phyloP scores from a whole-genome alignment of 2,797 vertebrate genomes.

The Rallus crepitans region DNA sequence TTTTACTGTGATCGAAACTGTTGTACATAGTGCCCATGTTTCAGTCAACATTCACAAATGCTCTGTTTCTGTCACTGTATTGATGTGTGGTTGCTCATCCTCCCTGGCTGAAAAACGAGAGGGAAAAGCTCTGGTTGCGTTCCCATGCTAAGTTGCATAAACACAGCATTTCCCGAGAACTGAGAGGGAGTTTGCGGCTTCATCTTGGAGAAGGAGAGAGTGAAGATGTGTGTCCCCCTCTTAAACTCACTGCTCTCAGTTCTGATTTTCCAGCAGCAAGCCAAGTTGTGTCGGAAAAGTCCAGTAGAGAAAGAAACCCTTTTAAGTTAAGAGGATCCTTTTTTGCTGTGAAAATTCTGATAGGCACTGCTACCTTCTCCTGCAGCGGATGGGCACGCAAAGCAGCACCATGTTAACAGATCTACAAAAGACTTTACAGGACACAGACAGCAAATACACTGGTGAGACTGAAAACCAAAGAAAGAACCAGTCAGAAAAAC shows the following conservation, averaged over 20 bases:
- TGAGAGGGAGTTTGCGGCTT: neutral
- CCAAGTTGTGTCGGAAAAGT: neutral
- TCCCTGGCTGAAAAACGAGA: constrained; percentile 43
- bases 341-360: neutral
- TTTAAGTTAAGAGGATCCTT: neutral
- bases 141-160: neutral
- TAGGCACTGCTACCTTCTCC: neutral
- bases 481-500: neutral
- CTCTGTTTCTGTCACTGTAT: constrained; percentile 31
- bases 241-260: neutral
- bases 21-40: neutral
- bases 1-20: constrained; percentile 25
- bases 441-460: neutral
- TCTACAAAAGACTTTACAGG: neutral
- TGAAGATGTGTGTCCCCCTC: neutral
- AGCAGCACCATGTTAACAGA: neutral
- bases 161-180: neutral
- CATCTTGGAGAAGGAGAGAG: neutral
- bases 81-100: constrained; percentile 25
- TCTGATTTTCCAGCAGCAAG: neutral
- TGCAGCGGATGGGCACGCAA: neutral
- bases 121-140: neutral
- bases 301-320: neutral
- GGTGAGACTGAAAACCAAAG: neutral
- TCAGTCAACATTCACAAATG: constrained; percentile 37